Conservation (phyloP, 2,797 vertebrate genomes). For the Enteromius trimaculatus region DNA sequence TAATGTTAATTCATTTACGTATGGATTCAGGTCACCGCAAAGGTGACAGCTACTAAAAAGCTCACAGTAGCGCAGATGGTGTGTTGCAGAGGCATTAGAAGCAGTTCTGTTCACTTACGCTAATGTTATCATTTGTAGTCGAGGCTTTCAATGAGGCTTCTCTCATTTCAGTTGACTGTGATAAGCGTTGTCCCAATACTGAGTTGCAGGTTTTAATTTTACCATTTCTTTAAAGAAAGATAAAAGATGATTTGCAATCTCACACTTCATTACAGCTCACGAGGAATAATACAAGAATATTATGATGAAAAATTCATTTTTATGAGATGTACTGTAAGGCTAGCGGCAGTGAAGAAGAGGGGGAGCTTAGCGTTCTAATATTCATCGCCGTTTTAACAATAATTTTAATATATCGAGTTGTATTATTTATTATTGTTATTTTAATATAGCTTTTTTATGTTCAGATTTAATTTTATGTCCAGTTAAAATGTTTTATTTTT, state of each 20-base stretch:
- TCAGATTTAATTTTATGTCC: not conserved
- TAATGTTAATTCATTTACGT: conserved; percentile 19
- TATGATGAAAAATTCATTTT: not conserved
- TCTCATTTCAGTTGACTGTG: conserved; percentile 19
- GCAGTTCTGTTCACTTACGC: not conserved
- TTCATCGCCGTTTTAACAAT: not conserved
- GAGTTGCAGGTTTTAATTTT: conserved; percentile 16
- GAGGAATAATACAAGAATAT: conserved; percentile 4
- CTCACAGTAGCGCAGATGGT: not conserved
- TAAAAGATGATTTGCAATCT: conserved; percentile 20
- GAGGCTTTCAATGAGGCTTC: conserved; percentile 1
- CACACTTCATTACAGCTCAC: conserved; percentile 24
- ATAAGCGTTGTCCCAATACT: not conserved
- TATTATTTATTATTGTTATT: not conserved
- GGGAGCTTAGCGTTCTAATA: not conserved
- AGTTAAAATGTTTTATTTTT: not conserved
- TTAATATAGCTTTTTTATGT: not conserved
- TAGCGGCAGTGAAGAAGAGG: not conserved
- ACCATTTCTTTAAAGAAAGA: conserved; percentile 10
- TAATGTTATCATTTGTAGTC: conserved; percentile 33
- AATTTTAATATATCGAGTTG: no score
- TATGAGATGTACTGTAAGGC: not conserved
- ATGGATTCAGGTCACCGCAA: conserved; percentile 21
- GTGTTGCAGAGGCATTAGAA: not conserved
- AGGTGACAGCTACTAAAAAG: conserved; percentile 27